Conservation (phyloP, 2,113 vertebrate genomes). For the Dendropsophus ebraccatus region DNA sequence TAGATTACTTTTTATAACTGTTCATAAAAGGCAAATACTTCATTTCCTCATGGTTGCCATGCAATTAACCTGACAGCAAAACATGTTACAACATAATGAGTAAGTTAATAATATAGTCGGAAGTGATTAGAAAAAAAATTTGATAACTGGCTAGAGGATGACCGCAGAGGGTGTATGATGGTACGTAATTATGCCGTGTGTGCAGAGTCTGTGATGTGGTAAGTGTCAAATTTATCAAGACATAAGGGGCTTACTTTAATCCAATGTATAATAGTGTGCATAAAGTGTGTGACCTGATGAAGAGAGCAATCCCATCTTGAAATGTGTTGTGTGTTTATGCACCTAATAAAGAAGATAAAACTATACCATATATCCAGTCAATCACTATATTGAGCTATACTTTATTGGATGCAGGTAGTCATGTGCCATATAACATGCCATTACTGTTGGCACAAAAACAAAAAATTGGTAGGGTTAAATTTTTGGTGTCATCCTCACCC, state of each 20-base stretch:
- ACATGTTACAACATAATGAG: not conserved
- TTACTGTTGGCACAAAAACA: too few relatives aligned
- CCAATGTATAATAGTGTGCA: not conserved
- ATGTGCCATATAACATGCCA: not conserved
- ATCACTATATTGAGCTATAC: too few relatives aligned
- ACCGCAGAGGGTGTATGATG: not conserved
- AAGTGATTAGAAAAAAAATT: not conserved
- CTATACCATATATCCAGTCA: not conserved
- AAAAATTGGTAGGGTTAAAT: too few relatives aligned
- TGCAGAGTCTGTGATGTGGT: not conserved
- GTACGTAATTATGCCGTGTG: not conserved
- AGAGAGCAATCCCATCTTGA: too few relatives aligned
- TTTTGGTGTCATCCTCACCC: too few relatives aligned
- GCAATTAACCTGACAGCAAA: conserved; percentile 24
- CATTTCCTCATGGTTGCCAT: not conserved
- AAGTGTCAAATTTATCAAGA: not conserved
- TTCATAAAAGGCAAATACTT: not conserved
- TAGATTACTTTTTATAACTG: not conserved
- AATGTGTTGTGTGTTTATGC: too few relatives aligned
- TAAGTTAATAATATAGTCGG: not conserved
- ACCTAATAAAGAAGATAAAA: too few relatives aligned
- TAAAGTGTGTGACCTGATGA: too few relatives aligned
- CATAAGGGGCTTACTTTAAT: not conserved
- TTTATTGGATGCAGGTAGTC: not conserved
- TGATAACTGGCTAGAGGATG: not conserved